These are phyloP conservation scores for Microvelia longipes DNA, from an alignment of 1,140 invertebrate genomes.

Conservation along the genomic window DNA sequence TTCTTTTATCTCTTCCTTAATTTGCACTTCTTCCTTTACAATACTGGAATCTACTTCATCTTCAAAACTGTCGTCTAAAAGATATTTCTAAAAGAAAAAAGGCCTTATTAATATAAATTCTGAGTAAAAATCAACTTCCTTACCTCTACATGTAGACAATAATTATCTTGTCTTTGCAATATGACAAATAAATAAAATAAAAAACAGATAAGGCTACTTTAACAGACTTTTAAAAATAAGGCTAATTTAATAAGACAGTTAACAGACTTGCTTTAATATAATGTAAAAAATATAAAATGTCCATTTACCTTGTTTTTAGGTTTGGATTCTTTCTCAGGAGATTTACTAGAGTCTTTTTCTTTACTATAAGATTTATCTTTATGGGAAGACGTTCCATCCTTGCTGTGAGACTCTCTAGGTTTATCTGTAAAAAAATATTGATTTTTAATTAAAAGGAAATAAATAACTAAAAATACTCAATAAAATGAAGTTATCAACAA, in stretches of 20 bases:
- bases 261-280: no score
- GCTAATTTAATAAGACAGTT: no score
- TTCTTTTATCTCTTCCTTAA: conserved; percentile 8
- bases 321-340: neutral
- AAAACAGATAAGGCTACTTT: no score
- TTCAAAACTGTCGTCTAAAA: neutral
- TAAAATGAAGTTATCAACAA: no score
- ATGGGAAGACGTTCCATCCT: neutral
- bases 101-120: neutral
- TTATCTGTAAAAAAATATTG: neutral
- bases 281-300: no score
- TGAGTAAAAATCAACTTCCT: neutral
- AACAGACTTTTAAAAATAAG: no score
- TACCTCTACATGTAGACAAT: no score
- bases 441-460: no score
- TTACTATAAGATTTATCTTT: neutral
- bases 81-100: neutral
- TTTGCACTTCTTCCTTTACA: conserved; percentile 29
- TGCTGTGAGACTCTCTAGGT: neutral
- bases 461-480: no score
- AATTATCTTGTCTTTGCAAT: no score
- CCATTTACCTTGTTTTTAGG: neutral
- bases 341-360: neutral
- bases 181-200: no score
- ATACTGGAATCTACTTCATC: conserved; percentile 31